Percentiles rank a stretch among this genome's conserved stretches.
phyloP scores from a whole-genome alignment of 2,113 vertebrate genomes.

The Macrotus californicus region DNA sequence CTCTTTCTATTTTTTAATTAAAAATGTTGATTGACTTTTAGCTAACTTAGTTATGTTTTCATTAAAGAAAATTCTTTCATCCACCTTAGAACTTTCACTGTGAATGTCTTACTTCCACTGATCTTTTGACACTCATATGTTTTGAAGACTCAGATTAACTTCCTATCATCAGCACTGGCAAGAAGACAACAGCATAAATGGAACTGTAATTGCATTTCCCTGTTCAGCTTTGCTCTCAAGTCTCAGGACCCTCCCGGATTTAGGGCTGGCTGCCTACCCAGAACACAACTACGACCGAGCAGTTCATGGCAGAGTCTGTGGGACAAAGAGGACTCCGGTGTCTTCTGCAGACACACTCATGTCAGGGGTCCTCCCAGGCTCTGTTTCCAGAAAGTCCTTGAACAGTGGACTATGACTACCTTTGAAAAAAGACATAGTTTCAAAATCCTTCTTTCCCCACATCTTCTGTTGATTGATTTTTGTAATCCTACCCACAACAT shows the following conservation, averaged over 20 bases:
- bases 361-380: too few relatives aligned
- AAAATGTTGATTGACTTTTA: not conserved
- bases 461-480: not conserved
- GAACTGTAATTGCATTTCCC: not conserved
- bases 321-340: not conserved
- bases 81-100: not conserved
- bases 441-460: not conserved
- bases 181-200: not conserved
- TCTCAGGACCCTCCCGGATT: not conserved
- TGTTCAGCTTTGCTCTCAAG: not conserved
- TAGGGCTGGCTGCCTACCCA: not conserved
- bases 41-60: not conserved
- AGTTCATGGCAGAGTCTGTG: not conserved
- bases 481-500: not conserved
- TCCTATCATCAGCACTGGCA: not conserved
- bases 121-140: not conserved
- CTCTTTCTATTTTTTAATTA: not conserved
- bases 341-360: not conserved
- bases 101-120: not conserved
- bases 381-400: not conserved
- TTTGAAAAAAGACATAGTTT: not conserved
- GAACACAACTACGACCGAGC: not conserved
- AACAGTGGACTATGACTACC: not conserved
- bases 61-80: not conserved
- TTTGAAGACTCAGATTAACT: not conserved